A percentile compares a stretch with the other conserved stretches of the same genome.
These are phyloP conservation scores for Drosophila niveifrons DNA, from an alignment of 2,888 invertebrate genomes.

Conservation along the genomic window DNA sequence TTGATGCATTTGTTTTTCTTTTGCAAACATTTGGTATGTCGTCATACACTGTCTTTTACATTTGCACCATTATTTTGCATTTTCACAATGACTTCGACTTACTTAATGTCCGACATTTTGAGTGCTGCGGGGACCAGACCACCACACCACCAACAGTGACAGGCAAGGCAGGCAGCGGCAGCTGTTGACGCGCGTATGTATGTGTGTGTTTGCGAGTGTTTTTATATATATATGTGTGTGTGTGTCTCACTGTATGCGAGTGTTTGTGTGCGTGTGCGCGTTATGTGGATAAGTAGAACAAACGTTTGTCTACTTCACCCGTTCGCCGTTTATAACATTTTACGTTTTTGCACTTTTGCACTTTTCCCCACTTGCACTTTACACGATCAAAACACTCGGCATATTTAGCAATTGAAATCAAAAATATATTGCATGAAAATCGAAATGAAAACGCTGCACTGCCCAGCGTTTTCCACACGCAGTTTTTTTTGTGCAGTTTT, in stretches of 20 bases:
- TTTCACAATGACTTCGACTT: constrained; percentile 65
- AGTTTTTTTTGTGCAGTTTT: constrained; percentile 47
- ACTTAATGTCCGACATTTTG: constrained; percentile 85
- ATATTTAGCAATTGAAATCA: constrained; percentile 21
- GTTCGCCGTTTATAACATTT: constrained; percentile 48
- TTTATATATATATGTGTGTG: constrained; percentile 31
- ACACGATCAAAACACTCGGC: constrained; percentile 22
- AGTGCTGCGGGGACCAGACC: constrained; percentile 48
- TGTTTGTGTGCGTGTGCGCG: constrained; percentile 56
- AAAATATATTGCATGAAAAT: constrained; percentile 29
- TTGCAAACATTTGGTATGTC: not conserved
- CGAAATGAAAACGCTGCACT: constrained; percentile 54
- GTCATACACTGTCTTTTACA: not conserved
- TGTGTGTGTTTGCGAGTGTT: constrained; percentile 16
- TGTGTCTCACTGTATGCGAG: constrained; percentile 26
- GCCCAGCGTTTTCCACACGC: constrained; percentile 65
- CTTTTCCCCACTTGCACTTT: constrained; percentile 8
- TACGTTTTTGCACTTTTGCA: constrained; percentile 30
- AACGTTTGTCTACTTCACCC: constrained; percentile 58
- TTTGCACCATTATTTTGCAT: constrained; percentile 18
- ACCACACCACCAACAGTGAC: constrained; percentile 36
- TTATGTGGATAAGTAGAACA: constrained; percentile 70
- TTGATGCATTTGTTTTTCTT: constrained; percentile 1
- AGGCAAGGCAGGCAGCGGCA: constrained; percentile 51
- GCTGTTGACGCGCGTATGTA: constrained; percentile 61